Evolutionary conservation across 2,113 vertebrate species (phyloP).

Genomic region (Coryphaenoides rupestris): DNA sequence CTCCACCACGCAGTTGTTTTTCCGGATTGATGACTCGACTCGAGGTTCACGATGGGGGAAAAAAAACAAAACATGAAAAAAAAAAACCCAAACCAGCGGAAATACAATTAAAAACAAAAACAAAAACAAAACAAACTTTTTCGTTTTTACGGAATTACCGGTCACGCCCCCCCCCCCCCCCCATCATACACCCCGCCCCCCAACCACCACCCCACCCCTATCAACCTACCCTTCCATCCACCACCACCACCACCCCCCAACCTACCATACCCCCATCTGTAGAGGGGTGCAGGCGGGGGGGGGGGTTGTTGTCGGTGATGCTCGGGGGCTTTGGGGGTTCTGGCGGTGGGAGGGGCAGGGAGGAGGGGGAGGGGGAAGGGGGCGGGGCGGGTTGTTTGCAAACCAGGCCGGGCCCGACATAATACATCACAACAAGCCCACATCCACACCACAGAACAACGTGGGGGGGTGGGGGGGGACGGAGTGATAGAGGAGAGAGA

Average conservation of each 20-base stretch:
- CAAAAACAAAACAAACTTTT: no score
- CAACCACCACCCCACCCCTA: no score
- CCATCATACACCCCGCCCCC: background rate
- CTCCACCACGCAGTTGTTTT: constrained; percentile 78
- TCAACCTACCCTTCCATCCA: constrained; percentile 41
- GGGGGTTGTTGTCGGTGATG: constrained; percentile 49
- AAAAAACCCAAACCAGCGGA: no score
- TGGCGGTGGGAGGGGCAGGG: background rate
- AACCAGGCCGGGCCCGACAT: no score
- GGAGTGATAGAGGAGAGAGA: no score
- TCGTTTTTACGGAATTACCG: no score
- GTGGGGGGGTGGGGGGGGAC: no score
- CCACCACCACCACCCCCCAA: background rate
- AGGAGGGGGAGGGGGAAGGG: background rate
- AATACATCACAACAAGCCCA: no score
- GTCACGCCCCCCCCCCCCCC: background rate
- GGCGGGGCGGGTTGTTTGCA: no score
- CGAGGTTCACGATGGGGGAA: constrained; percentile 62
- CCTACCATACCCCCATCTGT: background rate
- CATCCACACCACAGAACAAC: no score
- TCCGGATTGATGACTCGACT: constrained; percentile 73
- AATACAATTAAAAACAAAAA: no score
- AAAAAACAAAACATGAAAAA: constrained; percentile 5
- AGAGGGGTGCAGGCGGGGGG: background rate
- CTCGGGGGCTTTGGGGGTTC: background rate